phyloP scores from a whole-genome alignment of 2,797 vertebrate genomes.

The Vipera ursinii region DNA sequence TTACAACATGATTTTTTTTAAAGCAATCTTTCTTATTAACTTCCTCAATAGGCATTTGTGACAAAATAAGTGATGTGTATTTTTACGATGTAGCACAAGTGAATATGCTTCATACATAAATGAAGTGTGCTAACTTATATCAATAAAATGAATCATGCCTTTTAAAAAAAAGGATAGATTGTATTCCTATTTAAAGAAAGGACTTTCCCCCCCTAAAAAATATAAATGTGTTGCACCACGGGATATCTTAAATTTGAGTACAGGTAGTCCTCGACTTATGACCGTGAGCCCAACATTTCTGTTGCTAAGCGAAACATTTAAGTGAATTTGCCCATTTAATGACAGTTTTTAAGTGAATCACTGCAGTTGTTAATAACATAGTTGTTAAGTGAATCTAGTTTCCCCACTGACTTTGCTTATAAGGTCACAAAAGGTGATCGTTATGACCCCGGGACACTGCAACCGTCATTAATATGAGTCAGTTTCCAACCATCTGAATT shows the following conservation, averaged over 20 bases:
- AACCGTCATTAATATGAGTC: not conserved
- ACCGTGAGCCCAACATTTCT: not conserved
- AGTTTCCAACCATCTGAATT: not conserved
- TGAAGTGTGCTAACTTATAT: not conserved
- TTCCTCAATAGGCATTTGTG: not conserved
- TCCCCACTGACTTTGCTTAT: not conserved
- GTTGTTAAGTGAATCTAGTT: not conserved
- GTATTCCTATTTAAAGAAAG: not conserved
- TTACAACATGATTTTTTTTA: not conserved
- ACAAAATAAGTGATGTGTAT: not conserved
- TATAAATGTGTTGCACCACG: not conserved
- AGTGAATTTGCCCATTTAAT: not conserved
- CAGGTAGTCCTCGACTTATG: not conserved
- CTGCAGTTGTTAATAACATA: not conserved
- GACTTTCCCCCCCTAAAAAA: no score
- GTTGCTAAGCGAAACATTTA: not conserved
- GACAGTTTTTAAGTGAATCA: not conserved
- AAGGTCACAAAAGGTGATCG: not conserved
- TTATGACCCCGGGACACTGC: not conserved
- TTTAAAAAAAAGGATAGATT: not conserved
- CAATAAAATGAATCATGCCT: not conserved
- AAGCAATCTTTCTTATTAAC: not conserved
- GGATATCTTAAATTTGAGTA: not conserved
- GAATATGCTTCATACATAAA: not conserved
- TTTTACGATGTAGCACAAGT: not conserved